Percentiles rank a stretch among this genome's conserved stretches.
Conservation (phyloP, 2,888 invertebrate species). For the Archips xylosteana region DNA sequence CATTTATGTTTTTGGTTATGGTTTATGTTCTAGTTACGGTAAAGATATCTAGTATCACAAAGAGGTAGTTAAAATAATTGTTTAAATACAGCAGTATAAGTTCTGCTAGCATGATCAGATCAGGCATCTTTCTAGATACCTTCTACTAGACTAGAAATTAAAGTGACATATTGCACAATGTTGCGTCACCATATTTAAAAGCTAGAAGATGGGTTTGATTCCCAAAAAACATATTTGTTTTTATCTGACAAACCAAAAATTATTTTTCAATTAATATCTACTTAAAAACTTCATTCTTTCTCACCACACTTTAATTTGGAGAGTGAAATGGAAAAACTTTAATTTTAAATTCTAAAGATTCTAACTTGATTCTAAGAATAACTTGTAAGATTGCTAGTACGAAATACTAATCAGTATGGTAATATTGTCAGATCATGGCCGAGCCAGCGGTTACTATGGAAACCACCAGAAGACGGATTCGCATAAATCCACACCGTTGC, state of each 20-base stretch:
- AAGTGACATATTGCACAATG: neutral
- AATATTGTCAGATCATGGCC: conserved; percentile 38
- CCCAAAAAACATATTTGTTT: neutral
- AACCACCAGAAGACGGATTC: conserved; percentile 35
- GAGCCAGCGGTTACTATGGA: conserved; percentile 31
- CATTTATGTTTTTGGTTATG: no score
- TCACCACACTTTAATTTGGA: neutral
- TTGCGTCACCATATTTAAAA: neutral
- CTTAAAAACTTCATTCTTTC: neutral
- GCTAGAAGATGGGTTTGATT: neutral
- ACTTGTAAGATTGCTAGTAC: conserved; percentile 24
- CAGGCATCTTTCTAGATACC: neutral
- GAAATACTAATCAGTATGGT: conserved; percentile 38
- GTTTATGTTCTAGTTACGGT: no score
- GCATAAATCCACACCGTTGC: conserved; percentile 21
- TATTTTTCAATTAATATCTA: no score
- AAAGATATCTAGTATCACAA: no score
- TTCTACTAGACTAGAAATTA: neutral
- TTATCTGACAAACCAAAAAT: neutral
- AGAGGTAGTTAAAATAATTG: no score
- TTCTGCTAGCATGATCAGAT: neutral
- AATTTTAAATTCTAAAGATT: neutral
- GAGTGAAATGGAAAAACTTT: neutral
- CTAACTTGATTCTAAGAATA: no score
- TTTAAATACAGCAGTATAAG: no score